Conservation (phyloP, 2,888 invertebrate genomes). For the Eupelmus urozonus region DNA sequence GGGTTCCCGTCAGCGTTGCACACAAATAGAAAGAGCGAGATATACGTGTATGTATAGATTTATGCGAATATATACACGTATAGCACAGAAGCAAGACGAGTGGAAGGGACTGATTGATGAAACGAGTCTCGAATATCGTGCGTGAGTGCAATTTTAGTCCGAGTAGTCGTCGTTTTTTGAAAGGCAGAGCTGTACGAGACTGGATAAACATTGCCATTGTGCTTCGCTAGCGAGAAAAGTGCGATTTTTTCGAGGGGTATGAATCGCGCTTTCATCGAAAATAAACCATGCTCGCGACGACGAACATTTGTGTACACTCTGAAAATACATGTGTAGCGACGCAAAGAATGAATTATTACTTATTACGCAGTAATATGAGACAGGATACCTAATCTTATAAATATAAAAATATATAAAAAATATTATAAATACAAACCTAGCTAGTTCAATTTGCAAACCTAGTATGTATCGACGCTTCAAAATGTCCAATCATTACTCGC, state of each 20-base stretch:
- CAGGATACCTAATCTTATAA: slow-evolving; percentile 72
- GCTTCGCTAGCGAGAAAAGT: neutral
- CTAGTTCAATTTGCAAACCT: slow-evolving; percentile 76
- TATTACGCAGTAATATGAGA: slow-evolving; percentile 62
- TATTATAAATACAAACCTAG: slow-evolving; percentile 67
- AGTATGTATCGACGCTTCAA: slow-evolving; percentile 76
- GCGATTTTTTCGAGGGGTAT: slow-evolving; percentile 46
- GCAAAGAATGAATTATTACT: slow-evolving; percentile 62
- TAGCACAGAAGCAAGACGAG: too few relatives aligned
- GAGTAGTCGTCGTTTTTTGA: slow-evolving; percentile 39
- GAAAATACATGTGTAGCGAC: slow-evolving; percentile 53
- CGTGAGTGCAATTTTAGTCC: slow-evolving; percentile 46
- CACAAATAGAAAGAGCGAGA: neutral
- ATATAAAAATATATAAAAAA: slow-evolving; percentile 65
- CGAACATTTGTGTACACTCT: slow-evolving; percentile 24
- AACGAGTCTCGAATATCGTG: slow-evolving; percentile 27
- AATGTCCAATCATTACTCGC: slow-evolving; percentile 76
- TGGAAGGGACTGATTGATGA: slow-evolving; percentile 42
- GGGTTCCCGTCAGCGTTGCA: too few relatives aligned
- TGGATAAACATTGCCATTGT: neutral
- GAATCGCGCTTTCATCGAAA: slow-evolving; percentile 39
- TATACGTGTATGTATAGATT: neutral
- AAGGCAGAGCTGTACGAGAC: neutral
- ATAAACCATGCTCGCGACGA: neutral
- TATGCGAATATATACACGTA: too few relatives aligned